A percentile compares a stretch with the other conserved stretches of the same genome.
phyloP scores from a whole-genome alignment of 2,888 invertebrate genomes.

The Charanyca ferruginea region DNA sequence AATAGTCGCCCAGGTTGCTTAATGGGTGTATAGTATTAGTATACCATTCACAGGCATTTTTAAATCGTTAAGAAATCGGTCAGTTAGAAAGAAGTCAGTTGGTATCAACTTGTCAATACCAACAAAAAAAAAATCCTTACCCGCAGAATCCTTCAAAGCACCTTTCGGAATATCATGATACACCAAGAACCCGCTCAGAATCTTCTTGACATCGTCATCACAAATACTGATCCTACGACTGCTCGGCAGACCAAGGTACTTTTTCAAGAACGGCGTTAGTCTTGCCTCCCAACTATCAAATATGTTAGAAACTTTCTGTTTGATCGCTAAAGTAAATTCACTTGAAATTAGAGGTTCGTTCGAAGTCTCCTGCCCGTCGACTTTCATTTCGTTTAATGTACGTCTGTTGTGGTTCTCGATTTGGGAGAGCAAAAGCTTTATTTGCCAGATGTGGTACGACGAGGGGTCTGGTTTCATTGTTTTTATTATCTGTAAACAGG shows the following conservation, averaged over 20 bases:
- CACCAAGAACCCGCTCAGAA: slow-evolving; percentile 89
- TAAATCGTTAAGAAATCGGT: no score
- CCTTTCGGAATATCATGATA: slow-evolving; percentile 91
- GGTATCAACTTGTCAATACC: background rate
- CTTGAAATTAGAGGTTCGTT: slow-evolving; percentile 89
- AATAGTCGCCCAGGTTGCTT: no score
- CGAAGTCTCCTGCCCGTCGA: slow-evolving; percentile 76
- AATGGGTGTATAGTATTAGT: no score
- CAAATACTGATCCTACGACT: slow-evolving; percentile 73
- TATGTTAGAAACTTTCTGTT: slow-evolving; percentile 89
- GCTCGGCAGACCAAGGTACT: slow-evolving; percentile 88
- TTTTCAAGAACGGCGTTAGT: slow-evolving; percentile 83
- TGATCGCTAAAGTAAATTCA: slow-evolving; percentile 92
- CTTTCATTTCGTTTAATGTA: slow-evolving; percentile 74
- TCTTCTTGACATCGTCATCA: slow-evolving; percentile 79
- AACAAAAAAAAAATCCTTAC: slow-evolving; percentile 34
- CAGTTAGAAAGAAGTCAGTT: no score
- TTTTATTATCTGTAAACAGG: slow-evolving; percentile 87
- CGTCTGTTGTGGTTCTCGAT: slow-evolving; percentile 81
- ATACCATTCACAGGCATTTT: no score
- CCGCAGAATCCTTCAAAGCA: slow-evolving; percentile 70
- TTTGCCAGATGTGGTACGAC: slow-evolving; percentile 93
- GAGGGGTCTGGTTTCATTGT: slow-evolving; percentile 89
- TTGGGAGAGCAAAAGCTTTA: slow-evolving; percentile 93
- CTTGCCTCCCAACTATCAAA: slow-evolving; percentile 91